Base-by-base conservation (phyloP, 2,797 vertebrate genomes). In the Eurystomus glaucurus region DNA sequence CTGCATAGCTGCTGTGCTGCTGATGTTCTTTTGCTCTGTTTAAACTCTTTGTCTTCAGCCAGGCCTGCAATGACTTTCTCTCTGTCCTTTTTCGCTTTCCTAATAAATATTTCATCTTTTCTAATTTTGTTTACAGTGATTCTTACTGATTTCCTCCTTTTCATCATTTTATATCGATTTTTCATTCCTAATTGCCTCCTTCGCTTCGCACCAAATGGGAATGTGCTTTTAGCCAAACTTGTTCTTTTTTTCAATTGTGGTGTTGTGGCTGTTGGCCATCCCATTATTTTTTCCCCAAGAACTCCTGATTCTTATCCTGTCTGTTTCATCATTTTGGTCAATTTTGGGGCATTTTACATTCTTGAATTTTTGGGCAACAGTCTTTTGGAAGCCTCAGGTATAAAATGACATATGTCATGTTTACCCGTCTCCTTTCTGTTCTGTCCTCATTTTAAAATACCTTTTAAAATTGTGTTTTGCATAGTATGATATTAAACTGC, bases 81-180 rank as follows among this genome's bases (percentile, higher is more conserved):
- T 80, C 64, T 37, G 5, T 80, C n/a, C 39, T 83, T 69, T 62
- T 84, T 28, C 81, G 52, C 51, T 91, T 97, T 92, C 19, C 74
- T 91, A 71, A 90, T 96, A 93, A 93, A 95, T 95, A 92, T 94
- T 96, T 94, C 4, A 88, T 90, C 33, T 86, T 81, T 94, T 92
- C 72, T 93, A 88, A 88, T 85, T 93, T 78, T 55, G 57, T 91
- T 97, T 91, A 88, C 69, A 95, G 52, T 77, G 85, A 89, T 94
- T 93, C 60, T 80, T 96, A 89, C 90, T 41, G 78, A 88, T 95
- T 94, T 90, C 14, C 23, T 80, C n/a, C 43, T 94, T 84, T 74
- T 90, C 65, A 89, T 86, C 26, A 71, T 89, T 93, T 89, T 80
- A 35, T 90, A 90, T 90, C 84, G 94, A 20, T 22, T 86, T 97